phyloP scores from a whole-genome alignment of 2,113 vertebrate species.

The Peromyscus californicus region DNA sequence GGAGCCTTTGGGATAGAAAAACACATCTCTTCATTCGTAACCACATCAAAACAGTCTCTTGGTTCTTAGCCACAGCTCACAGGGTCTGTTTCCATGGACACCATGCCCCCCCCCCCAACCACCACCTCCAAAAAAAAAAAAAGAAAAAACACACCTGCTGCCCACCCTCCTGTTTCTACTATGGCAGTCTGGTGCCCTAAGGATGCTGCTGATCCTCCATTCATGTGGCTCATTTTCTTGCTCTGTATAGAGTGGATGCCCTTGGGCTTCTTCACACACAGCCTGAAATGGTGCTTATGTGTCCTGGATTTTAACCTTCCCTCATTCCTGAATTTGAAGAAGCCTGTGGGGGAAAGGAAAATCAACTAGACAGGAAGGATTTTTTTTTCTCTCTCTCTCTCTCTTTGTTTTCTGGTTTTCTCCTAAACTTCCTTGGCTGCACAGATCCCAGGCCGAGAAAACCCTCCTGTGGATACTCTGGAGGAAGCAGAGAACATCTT shows the following conservation, averaged over 20 bases:
- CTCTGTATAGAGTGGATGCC: not conserved
- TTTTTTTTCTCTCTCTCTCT: not conserved
- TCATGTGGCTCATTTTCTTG: not conserved
- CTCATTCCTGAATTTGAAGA: not conserved
- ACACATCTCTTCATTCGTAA: not conserved
- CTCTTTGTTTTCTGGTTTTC: not conserved
- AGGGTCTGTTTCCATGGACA: not conserved
- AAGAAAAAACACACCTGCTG: not conserved
- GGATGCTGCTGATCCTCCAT: not conserved
- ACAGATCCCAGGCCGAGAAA: constrained; percentile 54
- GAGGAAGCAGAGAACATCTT: not conserved
- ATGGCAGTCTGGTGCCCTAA: not conserved
- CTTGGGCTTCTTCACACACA: not conserved
- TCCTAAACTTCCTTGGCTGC: constrained; percentile 21
- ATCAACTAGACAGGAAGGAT: not conserved
- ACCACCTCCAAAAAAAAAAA: no score
- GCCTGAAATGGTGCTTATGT: not conserved
- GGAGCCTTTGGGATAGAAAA: not conserved
- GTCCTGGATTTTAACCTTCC: not conserved
- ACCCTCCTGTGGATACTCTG: not conserved
- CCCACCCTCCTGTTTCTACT: not conserved
- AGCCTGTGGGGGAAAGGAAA: not conserved
- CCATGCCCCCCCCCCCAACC: rapidly evolving
- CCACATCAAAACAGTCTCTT: constrained; percentile 1
- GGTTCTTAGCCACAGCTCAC: not conserved